Evolutionary conservation across 2,888 invertebrate genomes (phyloP).

Genomic region (Diogma glabrata): DNA sequence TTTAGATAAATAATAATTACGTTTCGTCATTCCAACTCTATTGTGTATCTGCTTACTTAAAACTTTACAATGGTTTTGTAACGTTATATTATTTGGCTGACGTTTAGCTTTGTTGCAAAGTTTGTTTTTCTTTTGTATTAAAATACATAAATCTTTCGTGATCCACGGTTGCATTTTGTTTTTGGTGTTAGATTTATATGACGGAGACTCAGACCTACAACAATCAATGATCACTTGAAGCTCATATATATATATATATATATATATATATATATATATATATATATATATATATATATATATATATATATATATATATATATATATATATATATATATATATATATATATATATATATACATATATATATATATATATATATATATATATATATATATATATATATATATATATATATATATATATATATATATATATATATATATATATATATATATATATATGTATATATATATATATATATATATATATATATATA

Average conservation of each 20-base stretch:
- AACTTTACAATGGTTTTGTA: too few species aligned
- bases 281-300: not conserved
- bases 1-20: too few species aligned
- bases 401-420: not conserved
- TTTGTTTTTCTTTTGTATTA: too few species aligned
- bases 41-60: too few species aligned
- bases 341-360: not conserved
- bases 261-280: constrained; percentile 1
- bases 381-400: not conserved
- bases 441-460: constrained; percentile 1
- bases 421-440: constrained; percentile 1
- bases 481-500: constrained; percentile 3
- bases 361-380: not conserved
- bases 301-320: constrained; percentile 3
- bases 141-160: too few species aligned
- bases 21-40: too few species aligned
- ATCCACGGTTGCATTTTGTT: too few species aligned
- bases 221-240: too few species aligned
- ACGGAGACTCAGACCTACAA: too few species aligned
- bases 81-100: too few species aligned
- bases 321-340: constrained; percentile 3
- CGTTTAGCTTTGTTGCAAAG: too few species aligned
- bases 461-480: constrained; percentile 1
- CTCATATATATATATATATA: constrained; percentile 3
- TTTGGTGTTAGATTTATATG: too few species aligned